phyloP scores from a whole-genome alignment of 2,113 vertebrate genomes.

The Grammomys dolichurus region DNA sequence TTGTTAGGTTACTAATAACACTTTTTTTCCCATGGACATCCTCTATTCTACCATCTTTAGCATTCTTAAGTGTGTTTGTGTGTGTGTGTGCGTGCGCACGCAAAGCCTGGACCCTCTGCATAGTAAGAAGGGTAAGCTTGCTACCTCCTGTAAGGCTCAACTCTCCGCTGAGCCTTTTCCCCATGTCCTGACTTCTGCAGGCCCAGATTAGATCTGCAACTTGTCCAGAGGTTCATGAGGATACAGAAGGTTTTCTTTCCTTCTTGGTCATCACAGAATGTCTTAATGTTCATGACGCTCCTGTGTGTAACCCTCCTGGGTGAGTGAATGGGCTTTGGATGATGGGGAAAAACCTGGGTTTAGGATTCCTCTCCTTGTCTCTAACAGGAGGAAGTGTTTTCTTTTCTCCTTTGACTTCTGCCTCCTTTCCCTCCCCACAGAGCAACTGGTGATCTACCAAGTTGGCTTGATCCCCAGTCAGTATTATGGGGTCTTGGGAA shows the following conservation, averaged over 20 bases:
- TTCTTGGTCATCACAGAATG: conserved; percentile 89
- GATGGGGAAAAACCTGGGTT: not conserved
- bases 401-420: conserved; percentile 6
- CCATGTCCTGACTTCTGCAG: conserved; percentile 79
- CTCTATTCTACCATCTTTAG: not conserved
- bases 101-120: not conserved
- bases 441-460: conserved; percentile 97
- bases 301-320: conserved; percentile 92
- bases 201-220: conserved; percentile 90
- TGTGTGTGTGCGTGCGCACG: too few relatives aligned
- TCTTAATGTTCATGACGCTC: conserved; percentile 95
- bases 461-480: conserved; percentile 96
- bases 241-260: conserved; percentile 95
- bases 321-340: conserved; percentile 78
- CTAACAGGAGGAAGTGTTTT: not conserved
- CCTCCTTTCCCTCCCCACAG: conserved; percentile 82
- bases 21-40: not conserved
- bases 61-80: not conserved
- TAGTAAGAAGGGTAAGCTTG: not conserved
- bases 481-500: conserved; percentile 94
- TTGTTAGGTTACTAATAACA: not conserved
- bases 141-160: not conserved
- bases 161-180: not conserved
- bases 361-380: not conserved
- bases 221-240: conserved; percentile 91